Percentiles rank a stretch among this genome's conserved stretches.
phyloP scores from a whole-genome alignment of 2,888 invertebrate genomes.

The Eueremaeus valkanovi region DNA sequence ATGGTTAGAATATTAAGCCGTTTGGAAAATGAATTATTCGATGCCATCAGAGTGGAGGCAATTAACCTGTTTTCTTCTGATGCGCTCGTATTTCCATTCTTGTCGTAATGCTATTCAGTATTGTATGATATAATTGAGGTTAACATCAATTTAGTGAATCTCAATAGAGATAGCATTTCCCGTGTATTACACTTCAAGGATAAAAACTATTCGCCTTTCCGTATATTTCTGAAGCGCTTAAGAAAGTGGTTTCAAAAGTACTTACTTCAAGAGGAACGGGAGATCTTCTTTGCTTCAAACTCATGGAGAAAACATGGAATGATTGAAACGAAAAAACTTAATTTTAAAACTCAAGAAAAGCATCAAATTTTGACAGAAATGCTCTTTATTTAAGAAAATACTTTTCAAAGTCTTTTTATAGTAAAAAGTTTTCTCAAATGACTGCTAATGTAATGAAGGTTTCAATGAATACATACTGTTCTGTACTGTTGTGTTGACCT shows the following conservation, averaged over 20 bases:
- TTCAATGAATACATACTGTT: background rate
- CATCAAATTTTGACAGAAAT: no score
- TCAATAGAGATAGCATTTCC: background rate
- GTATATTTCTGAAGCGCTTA: background rate
- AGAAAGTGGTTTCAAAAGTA: background rate
- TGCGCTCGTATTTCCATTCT: background rate
- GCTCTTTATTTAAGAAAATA: background rate
- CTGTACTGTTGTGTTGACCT: background rate
- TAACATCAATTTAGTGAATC: background rate
- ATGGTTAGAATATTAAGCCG: background rate
- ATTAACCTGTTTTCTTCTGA: slow-evolving; percentile 12
- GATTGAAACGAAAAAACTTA: background rate
- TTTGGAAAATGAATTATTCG: slow-evolving; percentile 24
- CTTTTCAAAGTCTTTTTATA: no score
- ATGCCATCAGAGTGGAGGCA: background rate
- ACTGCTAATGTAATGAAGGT: background rate
- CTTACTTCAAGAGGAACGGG: slow-evolving; percentile 10
- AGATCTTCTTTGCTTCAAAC: background rate
- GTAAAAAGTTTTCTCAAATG: background rate
- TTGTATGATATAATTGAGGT: background rate
- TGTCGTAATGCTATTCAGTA: slow-evolving; percentile 18
- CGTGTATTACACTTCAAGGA: background rate
- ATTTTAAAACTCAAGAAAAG: background rate
- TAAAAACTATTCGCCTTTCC: background rate
- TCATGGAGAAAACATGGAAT: background rate